A percentile compares a stretch with the other conserved stretches of the same genome.
These are phyloP conservation scores for Anser brachyrhynchus DNA, from an alignment of 2,113 vertebrate species.

Conservation along the genomic window DNA sequence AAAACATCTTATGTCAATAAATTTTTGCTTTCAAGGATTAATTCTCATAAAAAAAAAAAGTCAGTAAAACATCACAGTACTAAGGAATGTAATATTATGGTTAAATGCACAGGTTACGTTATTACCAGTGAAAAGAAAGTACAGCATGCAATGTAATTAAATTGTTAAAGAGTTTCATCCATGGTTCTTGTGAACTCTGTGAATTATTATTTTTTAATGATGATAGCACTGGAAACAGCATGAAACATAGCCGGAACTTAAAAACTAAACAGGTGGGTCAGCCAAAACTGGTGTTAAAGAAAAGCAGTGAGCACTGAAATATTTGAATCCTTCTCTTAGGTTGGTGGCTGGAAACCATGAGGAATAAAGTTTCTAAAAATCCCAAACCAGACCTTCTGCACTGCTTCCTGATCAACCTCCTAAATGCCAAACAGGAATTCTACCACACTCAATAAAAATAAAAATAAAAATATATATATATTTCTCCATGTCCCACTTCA, in stretches of 20 bases:
- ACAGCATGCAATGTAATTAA: not conserved
- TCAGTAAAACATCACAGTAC: not conserved
- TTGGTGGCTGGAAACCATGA: not conserved
- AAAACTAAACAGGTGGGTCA: not conserved
- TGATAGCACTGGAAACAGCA: not conserved
- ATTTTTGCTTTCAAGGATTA: not conserved
- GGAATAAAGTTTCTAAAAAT: not conserved
- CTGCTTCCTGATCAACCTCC: not conserved
- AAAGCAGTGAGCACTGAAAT: not conserved
- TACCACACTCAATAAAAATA: not conserved
- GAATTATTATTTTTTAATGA: not conserved
- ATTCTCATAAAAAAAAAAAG: not conserved
- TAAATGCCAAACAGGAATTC: not conserved
- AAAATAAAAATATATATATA: rapidly evolving
- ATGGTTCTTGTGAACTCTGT: not conserved
- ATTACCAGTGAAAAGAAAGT: not conserved
- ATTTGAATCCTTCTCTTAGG: not conserved
- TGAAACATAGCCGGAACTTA: not conserved
- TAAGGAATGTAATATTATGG: not conserved
- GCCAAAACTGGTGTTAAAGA: not conserved
- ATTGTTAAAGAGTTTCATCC: not conserved
- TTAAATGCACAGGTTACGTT: not conserved
- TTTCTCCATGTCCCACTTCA: not conserved
- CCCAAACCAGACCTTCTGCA: not conserved
- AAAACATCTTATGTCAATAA: not conserved